These are phyloP conservation scores for Pyrrhia umbra DNA, from an alignment of 2,888 invertebrate genomes.

Conservation along the genomic window DNA sequence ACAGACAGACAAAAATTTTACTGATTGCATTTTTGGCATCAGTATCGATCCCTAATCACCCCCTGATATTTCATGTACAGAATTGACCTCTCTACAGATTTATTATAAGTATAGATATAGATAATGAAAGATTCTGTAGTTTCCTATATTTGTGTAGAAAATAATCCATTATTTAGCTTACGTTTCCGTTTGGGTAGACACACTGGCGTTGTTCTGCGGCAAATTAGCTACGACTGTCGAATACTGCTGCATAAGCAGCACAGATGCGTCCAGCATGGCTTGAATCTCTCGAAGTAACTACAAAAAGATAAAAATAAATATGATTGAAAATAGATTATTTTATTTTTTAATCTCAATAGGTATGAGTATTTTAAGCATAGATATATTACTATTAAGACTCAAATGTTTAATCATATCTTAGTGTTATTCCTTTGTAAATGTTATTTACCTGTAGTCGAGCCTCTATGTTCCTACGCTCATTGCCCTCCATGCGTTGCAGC, in stretches of 20 bases:
- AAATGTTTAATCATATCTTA: not conserved
- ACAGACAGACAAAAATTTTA: too few species aligned
- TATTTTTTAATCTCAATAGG: too few species aligned
- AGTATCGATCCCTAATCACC: too few species aligned
- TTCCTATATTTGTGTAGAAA: not conserved
- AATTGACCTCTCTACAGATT: too few species aligned
- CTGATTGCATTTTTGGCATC: too few species aligned
- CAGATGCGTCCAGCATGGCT: slow-evolving; percentile 97
- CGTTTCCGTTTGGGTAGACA: slow-evolving; percentile 85
- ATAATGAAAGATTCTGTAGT: too few species aligned
- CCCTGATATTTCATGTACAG: too few species aligned
- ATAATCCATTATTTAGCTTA: too few species aligned
- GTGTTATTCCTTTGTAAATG: not conserved
- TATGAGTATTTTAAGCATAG: too few species aligned
- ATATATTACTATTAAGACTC: too few species aligned
- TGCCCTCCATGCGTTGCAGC: slow-evolving; percentile 96
- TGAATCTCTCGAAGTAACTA: slow-evolving; percentile 95
- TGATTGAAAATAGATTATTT: too few species aligned
- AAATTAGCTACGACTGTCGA: slow-evolving; percentile 91
- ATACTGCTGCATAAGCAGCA: slow-evolving; percentile 98
- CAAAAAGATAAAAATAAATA: slow-evolving; percentile 68
- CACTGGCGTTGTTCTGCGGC: slow-evolving; percentile 83
- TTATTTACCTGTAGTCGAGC: slow-evolving; percentile 94
- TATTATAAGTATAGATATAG: too few species aligned
- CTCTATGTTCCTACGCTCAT: slow-evolving; percentile 96